Evolutionary conservation across 2,113 vertebrate species (phyloP).

Genomic region (Nibea coibor): DNA sequence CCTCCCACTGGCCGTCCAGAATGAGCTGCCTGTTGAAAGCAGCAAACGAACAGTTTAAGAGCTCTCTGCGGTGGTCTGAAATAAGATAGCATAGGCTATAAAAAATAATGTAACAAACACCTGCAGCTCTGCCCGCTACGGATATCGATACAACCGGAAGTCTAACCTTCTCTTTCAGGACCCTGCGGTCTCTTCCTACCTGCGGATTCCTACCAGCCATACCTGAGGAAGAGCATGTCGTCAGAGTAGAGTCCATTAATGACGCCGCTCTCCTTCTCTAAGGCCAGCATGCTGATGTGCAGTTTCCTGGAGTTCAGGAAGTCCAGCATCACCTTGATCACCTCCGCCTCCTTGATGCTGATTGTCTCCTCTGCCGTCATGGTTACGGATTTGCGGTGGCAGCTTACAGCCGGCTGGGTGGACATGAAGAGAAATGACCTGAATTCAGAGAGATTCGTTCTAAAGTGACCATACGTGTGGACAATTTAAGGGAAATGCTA

Average conservation of each 20-base stretch:
- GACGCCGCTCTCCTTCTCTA: conserved; percentile 97
- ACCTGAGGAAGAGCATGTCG: conserved; percentile 99
- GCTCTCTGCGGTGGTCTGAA: neutral
- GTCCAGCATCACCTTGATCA: conserved; percentile 96
- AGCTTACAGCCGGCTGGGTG: conserved; percentile 16
- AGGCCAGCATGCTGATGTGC: conserved; percentile 97
- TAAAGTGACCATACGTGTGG: neutral
- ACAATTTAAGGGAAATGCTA: neutral
- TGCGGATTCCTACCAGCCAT: neutral
- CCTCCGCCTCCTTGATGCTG: conserved; percentile 96
- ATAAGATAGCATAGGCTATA: neutral
- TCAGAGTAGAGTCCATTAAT: conserved; percentile 99
- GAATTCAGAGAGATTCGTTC: neutral
- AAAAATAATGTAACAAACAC: too few relatives aligned
- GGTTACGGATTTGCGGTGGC: conserved; percentile 77
- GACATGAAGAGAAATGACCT: neutral
- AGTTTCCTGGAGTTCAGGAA: conserved; percentile 96
- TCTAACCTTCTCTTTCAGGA: neutral
- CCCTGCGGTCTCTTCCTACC: neutral
- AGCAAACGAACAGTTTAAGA: neutral
- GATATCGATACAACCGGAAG: neutral
- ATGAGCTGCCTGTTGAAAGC: conserved; percentile 89
- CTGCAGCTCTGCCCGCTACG: neutral
- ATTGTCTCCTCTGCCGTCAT: conserved; percentile 99
- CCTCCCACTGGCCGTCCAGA: conserved; percentile 98